phyloP scores from a whole-genome alignment of 2,888 invertebrate species.

The Xylophagus ater region DNA sequence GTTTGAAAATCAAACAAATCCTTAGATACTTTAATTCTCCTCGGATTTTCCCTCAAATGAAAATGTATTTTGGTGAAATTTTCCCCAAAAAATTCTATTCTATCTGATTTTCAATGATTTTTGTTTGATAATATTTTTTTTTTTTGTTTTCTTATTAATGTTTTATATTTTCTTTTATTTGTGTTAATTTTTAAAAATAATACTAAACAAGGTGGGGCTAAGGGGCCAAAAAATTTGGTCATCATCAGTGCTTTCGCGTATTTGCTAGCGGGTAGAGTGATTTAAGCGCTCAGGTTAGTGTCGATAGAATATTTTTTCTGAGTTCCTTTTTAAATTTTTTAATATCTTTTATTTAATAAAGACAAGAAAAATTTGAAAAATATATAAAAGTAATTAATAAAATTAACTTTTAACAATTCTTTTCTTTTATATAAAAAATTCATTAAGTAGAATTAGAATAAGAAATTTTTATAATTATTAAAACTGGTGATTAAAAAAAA shows the following conservation, averaged over 20 bases:
- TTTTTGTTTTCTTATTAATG: constrained; percentile 9
- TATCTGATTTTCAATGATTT: too few species aligned
- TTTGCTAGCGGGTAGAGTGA: constrained; percentile 42
- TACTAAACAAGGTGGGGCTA: constrained; percentile 29
- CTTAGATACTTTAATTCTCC: too few species aligned
- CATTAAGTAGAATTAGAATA: too few species aligned
- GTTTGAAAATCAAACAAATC: too few species aligned
- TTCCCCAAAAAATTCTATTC: too few species aligned
- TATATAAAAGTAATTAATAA: constrained; percentile 7
- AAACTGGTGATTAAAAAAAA: too few species aligned
- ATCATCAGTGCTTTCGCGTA: constrained; percentile 43
- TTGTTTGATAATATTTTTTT: too few species aligned
- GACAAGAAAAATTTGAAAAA: constrained; percentile 5
- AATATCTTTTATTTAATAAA: not conserved
- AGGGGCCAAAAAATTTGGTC: constrained; percentile 34
- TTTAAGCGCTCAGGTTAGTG: constrained; percentile 42
- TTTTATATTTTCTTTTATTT: constrained; percentile 11
- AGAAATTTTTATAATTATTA: too few species aligned
- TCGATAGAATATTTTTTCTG: constrained; percentile 13
- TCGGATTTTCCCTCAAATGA: too few species aligned
- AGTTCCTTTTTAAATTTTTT: constrained; percentile 6
- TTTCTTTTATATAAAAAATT: constrained; percentile 6
- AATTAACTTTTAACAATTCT: constrained; percentile 2
- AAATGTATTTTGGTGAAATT: too few species aligned
- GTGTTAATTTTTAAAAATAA: too few species aligned